Evolutionary conservation across 2,797 vertebrate species (phyloP), one percentile per base, ranked within the genome.

Genomic region (Clarias pachynema): DNA sequence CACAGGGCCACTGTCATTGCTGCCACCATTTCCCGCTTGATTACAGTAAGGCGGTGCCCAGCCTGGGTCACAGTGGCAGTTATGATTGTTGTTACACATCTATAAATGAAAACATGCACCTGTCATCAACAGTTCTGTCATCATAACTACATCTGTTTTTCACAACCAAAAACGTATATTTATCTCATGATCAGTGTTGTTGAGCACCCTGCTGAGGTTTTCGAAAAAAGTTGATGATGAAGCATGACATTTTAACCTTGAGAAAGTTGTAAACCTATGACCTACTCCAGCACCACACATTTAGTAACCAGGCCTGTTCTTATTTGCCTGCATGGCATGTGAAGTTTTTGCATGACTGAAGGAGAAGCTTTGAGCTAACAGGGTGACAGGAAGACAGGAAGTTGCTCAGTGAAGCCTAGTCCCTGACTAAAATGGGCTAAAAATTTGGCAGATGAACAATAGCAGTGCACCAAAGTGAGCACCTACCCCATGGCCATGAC

Each of bases 11-110:
- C 98, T 99, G 92, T 99, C 97, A 0, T 96, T 5, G 84, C 98
- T 99, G n/a, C 98, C 98, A 10, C 98, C 98, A 0, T 90, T 89
- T 26, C 98, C 98, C 0, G 79, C 82, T 31, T 94, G 92, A 79
- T 93, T 90, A 87, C 98, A 99, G 90, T 94, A 94, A 0, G 98
- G 98, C 10, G 98, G 98, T 0, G 95, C 96, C 98, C 98, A 99
- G 62, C 97, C 97, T 0, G 59, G n/a, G 60, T 94, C 84, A 87
- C 98, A 99, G 91, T 99, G 98, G 89, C 98, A 99, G 92, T 99
- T 97, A 85, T 96, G 96, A 90, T 98, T 97, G 90, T 95, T 95
- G 92, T 95, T 95, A 89, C 95, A 96, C 86, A 94, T 87, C 95
- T 96, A 81, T 31, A 88, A 49, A 53, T 18, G 69, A 85, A 87